A percentile compares a stretch with the other conserved stretches of the same genome.
These are phyloP conservation scores for Columba guinea DNA, from an alignment of 2,797 vertebrate genomes.

Conservation along the genomic window DNA sequence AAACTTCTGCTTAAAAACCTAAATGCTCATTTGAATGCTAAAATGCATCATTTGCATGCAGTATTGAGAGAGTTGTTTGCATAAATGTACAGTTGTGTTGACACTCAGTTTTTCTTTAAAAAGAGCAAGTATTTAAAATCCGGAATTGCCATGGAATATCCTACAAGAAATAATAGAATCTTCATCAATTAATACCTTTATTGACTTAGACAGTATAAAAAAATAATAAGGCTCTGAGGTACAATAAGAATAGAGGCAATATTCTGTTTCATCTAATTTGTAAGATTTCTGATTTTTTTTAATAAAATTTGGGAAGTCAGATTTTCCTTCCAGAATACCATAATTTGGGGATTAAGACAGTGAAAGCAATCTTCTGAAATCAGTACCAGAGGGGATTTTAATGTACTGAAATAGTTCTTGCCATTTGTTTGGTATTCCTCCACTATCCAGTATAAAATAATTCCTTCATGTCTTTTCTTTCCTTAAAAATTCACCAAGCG, in stretches of 20 bases:
- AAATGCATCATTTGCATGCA: conserved; percentile 20
- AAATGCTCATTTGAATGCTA: conserved; percentile 29
- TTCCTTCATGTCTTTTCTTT: conserved; percentile 46
- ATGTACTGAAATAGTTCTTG: conserved; percentile 22
- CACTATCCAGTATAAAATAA: conserved; percentile 53
- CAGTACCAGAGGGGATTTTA: conserved; percentile 31
- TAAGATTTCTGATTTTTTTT: neutral
- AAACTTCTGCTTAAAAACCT: conserved; percentile 56
- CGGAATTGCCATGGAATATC: neutral
- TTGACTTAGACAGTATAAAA: neutral
- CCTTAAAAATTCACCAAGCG: conserved; percentile 64
- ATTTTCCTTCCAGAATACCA: conserved; percentile 11
- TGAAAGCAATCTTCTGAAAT: conserved; percentile 16
- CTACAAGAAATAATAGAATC: neutral
- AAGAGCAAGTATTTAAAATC: conserved; percentile 10
- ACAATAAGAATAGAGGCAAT: neutral
- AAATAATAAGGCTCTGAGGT: neutral
- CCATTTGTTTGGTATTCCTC: conserved; percentile 60
- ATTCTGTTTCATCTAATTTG: neutral
- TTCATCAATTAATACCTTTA: neutral
- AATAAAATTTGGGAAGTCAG: conserved; percentile 3
- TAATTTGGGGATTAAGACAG: conserved; percentile 7
- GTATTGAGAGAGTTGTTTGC: neutral
- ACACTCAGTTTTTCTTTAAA: neutral
- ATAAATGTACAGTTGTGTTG: neutral